Conservation (phyloP, 2,797 vertebrate species). For the Xyrichtys novacula region DNA sequence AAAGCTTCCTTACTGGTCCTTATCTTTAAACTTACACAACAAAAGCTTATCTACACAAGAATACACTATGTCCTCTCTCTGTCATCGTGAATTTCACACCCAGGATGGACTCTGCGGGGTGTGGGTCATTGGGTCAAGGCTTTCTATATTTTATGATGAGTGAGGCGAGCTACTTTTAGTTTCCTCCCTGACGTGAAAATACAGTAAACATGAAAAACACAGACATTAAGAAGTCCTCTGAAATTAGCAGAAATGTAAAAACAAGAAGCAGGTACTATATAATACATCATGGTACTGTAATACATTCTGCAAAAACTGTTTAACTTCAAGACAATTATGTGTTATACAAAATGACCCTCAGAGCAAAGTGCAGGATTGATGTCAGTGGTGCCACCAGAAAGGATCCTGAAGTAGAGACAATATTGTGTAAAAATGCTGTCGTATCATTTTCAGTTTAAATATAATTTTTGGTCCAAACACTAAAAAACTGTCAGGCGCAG, state of each 20-base stretch:
- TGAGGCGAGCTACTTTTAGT: neutral
- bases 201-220: neutral
- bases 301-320: too few species aligned
- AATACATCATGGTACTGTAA: too few species aligned
- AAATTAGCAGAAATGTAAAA: too few species aligned
- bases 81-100: constrained; percentile 9
- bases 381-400: too few species aligned
- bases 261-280: neutral
- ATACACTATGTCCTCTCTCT: neutral
- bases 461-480: too few species aligned
- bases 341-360: too few species aligned
- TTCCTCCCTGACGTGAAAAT: neutral
- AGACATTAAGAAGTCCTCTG: neutral
- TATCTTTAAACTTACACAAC: neutral
- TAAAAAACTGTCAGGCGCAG: too few species aligned
- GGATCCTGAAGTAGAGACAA: too few species aligned
- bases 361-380: too few species aligned
- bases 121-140: neutral
- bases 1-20: neutral
- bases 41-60: constrained; percentile 2
- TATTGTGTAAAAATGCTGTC: too few species aligned
- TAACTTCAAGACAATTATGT: too few species aligned
- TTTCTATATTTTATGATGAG: constrained; percentile 15
- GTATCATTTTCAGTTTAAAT: too few species aligned
- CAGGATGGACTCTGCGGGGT: constrained; percentile 8